Evolutionary conservation across 2,797 vertebrate species (phyloP).

Genomic region (Notolepis coatsorum): DNA sequence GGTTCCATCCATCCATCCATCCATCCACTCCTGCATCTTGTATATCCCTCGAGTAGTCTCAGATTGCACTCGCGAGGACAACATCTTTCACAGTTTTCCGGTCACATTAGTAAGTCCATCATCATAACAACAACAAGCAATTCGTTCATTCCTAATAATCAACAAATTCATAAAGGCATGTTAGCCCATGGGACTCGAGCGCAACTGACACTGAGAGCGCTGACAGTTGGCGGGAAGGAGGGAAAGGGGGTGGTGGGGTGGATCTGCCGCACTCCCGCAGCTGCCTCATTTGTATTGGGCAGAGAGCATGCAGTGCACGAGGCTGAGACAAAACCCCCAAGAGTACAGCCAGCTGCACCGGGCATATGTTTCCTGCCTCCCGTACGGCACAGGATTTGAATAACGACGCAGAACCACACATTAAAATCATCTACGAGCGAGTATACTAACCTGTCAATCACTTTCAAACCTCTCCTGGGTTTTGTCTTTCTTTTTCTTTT

Average conservation of each 20-base stretch:
- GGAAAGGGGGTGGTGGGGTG: constrained; percentile 27
- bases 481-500: constrained; percentile 13
- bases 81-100: too few species aligned
- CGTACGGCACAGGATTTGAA: constrained; percentile 34
- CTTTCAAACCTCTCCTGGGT: constrained; percentile 13
- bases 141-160: too few species aligned
- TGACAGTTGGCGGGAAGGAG: background rate
- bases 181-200: constrained; percentile 9
- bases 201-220: background rate
- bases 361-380: constrained; percentile 56
- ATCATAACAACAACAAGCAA: too few species aligned
- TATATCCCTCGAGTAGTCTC: too few species aligned
- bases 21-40: too few species aligned
- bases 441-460: constrained; percentile 32
- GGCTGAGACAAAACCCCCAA: constrained; percentile 53
- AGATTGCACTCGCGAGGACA: too few species aligned
- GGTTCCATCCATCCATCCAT: too few species aligned
- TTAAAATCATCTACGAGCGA: background rate
- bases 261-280: constrained; percentile 52
- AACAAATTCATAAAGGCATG: too few species aligned
- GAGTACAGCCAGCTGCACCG: constrained; percentile 67
- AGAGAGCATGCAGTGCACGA: constrained; percentile 60
- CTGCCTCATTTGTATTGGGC: constrained; percentile 68
- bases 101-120: too few species aligned
- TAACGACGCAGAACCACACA: constrained; percentile 13